Base-by-base conservation (phyloP, 2,113 vertebrate genomes). In the Trematocara zebra region DNA sequence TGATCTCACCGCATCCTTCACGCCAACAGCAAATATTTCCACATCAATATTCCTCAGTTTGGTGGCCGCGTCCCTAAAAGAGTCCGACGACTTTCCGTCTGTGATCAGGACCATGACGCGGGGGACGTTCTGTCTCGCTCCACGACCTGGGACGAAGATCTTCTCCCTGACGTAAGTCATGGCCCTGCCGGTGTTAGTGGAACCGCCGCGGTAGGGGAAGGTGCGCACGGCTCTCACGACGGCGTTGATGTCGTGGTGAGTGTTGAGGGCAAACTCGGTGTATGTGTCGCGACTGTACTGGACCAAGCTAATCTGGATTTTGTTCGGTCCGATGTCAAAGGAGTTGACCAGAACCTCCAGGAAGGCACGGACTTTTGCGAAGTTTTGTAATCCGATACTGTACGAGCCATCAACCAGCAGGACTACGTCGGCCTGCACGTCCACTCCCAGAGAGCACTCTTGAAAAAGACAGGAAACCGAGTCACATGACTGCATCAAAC, bases 61-160 rank as follows among this genome's bases (percentile, higher is more conserved):
- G 89, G 97, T 94, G 80, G 99, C 98, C 18, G 98, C 97, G 57
- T 97, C 97, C 96, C 97, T 98, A 91, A 99, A 99, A 64, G 98
- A 98, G 91, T 99, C 99, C 1, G 99, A 99, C 0, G 99, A 99
- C 88, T 99, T 99, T 82, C 99, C 99, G 12, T 99, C 99, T 4
- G 99, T 99, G 93, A 99, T 99, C 88, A 99, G 97, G 92, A 99
- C 99, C 99, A 99, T 99, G 92, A 99, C 97, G n/a, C 98, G 97
- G 0, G 99, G 98, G 2, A 99, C 97, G 6, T 98, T 98, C 78
- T 94, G 85, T 86, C 99, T 97, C 8, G 99, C 98, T 11, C 99
- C 99, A 81, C 97, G 98, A 86, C 87, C 86, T 40, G 94, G 15
- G 74, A 98, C 92, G 78, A 98, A 98, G 92, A 99, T 98, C 94